Conservation (phyloP, 2,888 invertebrate species). For the Drosophila recens region DNA sequence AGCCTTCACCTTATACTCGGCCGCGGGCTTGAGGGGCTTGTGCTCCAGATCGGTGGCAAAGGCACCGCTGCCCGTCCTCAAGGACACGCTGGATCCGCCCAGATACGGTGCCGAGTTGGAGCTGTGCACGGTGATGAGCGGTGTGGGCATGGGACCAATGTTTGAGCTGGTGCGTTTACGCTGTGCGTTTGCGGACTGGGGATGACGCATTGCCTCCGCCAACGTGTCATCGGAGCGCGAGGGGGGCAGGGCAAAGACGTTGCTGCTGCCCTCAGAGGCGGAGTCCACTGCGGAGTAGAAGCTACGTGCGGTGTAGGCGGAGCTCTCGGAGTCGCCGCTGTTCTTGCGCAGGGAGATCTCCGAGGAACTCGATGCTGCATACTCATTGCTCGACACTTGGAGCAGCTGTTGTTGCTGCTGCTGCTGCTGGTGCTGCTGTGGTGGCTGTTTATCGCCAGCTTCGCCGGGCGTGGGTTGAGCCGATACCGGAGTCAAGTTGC, state of each 20-base stretch:
- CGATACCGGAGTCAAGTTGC: conserved; percentile 55
- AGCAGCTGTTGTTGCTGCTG: conserved; percentile 63
- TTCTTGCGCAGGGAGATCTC: conserved; percentile 86
- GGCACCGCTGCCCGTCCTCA: conserved; percentile 60
- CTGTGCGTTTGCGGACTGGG: conserved; percentile 86
- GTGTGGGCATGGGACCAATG: conserved; percentile 64
- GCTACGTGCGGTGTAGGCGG: conserved; percentile 86
- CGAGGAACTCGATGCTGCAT: conserved; percentile 58
- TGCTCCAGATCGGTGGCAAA: conserved; percentile 70
- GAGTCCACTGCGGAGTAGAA: conserved; percentile 84
- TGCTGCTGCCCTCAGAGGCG: conserved; percentile 62
- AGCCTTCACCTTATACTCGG: conserved; percentile 58
- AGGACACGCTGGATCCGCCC: conserved; percentile 82
- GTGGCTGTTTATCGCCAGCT: conserved; percentile 33
- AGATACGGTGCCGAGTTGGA: conserved; percentile 88
- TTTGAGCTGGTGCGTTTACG: conserved; percentile 87
- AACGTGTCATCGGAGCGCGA: conserved; percentile 93
- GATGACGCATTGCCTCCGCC: conserved; percentile 85
- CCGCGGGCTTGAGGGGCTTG: conserved; percentile 63
- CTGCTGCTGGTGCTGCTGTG: conserved; percentile 30
- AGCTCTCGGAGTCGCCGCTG: conserved; percentile 86
- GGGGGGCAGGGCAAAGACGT: conserved; percentile 88
- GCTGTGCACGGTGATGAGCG: conserved; percentile 75
- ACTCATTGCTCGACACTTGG: conserved; percentile 59
- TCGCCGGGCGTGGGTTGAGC: conserved; percentile 22